A percentile compares a stretch with the other conserved stretches of the same genome.
phyloP scores from a whole-genome alignment of 1,140 invertebrate species.

The Anadara kagoshimensis region DNA sequence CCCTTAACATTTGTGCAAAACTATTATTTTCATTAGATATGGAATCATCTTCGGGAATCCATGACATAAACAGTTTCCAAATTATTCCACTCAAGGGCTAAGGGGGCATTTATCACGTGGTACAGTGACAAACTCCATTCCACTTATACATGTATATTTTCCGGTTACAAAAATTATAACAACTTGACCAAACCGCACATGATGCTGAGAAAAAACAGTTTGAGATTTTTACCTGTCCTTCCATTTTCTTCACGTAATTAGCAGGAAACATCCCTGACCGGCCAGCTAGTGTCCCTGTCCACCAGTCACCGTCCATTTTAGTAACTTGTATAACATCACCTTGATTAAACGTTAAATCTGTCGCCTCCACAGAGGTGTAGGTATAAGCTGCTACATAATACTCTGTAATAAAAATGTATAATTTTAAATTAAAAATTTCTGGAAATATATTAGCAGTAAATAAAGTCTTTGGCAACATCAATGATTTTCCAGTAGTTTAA shows the following conservation, averaged over 20 bases:
- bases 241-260: slow-evolving; percentile 75
- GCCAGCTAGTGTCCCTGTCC: slow-evolving; percentile 92
- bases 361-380: slow-evolving; percentile 87
- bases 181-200: neutral
- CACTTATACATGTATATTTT: neutral
- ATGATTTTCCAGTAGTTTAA: too few species aligned
- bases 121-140: too few species aligned
- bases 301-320: slow-evolving; percentile 93
- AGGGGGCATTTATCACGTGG: too few species aligned
- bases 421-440: too few species aligned
- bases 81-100: too few species aligned
- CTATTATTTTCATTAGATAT: too few species aligned
- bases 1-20: too few species aligned
- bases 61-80: too few species aligned
- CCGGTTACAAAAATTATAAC: neutral
- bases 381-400: slow-evolving; percentile 83
- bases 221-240: slow-evolving; percentile 30
- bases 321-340: slow-evolving; percentile 86
- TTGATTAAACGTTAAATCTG: slow-evolving; percentile 92
- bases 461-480: too few species aligned
- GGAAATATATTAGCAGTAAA: too few species aligned
- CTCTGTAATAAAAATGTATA: slow-evolving; percentile 73
- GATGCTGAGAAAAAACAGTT: neutral
- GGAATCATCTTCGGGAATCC: too few species aligned
- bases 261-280: slow-evolving; percentile 93